Evolutionary conservation across 2,888 invertebrate genomes (phyloP), one percentile per base, ranked within the genome.

Genomic region (Catonia carolina): DNA sequence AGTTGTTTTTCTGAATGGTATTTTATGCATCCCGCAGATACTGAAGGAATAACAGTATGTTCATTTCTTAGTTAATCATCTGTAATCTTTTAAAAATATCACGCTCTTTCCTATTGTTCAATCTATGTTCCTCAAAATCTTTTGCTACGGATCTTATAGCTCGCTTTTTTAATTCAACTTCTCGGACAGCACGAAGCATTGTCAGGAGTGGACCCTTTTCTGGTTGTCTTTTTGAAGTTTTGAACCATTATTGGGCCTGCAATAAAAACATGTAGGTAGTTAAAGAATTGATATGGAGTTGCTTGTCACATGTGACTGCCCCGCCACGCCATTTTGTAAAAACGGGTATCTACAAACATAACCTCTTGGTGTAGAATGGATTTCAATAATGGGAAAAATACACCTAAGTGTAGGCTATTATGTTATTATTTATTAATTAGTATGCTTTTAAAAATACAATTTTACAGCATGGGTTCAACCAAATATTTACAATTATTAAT

Each of bases 201-300:
- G 23, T 18, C 22, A 17, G 47, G 22, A 47, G n/a, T n/a, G 23
- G 10, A 22, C 23, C 47, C 47, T 2, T 8, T 23, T 10, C 14
- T 47, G 18, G 7, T 18, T 47, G 10, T 47, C 23, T 47, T 47
- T 47, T 14, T 47, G 22, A 22, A 23, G 23, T 47, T 47, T 47
- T 23, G 18, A 2, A 47, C 47, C 20, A 20, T 14, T 10, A 22
- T 47, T 47, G 23, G 22, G 7, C 15, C 14, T 14, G 15, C n/a
- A 37, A 37, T 15, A 37, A 37, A 37, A 37, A 37, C n/a, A 37
- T 37, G n/a, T n/a, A n/a, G n/a, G 15, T 37, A 14, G 4, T 37
- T 37, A n/a, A 37, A 37, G 7, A 37, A 37, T 15, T 14, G 14
- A 14, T 18, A 8, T 22, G 47, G 18, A 10, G 47, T 2, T 10